Conservation (phyloP, 92 coral and sea anemone species). For the Parazoanthus atlanticus region DNA sequence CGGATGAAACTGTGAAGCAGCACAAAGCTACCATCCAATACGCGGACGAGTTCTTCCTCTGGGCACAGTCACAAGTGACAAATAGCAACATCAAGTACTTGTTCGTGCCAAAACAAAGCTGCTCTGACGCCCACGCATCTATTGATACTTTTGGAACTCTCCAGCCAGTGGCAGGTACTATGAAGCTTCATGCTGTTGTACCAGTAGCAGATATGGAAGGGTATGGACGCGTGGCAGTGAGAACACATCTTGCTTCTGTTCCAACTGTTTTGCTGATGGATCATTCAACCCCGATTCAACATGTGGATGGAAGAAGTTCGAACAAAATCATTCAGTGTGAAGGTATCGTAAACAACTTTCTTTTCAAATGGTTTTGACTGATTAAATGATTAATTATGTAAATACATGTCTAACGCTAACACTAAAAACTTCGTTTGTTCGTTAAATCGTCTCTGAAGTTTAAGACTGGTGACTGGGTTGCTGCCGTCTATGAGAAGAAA, state of each 20-base stretch:
- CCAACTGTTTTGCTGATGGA: slow-evolving; percentile 34
- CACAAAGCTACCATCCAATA: slow-evolving; percentile 41
- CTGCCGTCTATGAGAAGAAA: neutral
- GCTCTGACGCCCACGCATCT: slow-evolving; percentile 28
- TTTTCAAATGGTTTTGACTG: no score
- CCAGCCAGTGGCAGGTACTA: slow-evolving; percentile 44
- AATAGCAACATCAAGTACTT: slow-evolving; percentile 21
- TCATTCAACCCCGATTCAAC: neutral
- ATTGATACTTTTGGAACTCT: slow-evolving; percentile 37
- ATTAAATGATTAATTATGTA: no score
- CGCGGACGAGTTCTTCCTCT: slow-evolving; percentile 42
- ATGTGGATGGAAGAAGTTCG: no score
- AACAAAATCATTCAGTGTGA: no score
- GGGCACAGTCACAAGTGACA: slow-evolving; percentile 32
- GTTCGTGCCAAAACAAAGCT: slow-evolving; percentile 45
- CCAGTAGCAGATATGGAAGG: neutral
- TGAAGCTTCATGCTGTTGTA: slow-evolving; percentile 53
- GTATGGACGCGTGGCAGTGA: slow-evolving; percentile 41
- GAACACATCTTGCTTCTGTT: slow-evolving; percentile 54
- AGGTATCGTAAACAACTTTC: no score
- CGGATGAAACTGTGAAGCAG: slow-evolving; percentile 48
- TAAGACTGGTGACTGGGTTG: neutral
- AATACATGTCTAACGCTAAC: neutral
- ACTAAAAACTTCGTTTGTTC: no score
- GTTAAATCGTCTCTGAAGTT: neutral